Evolutionary conservation across 2,113 vertebrate genomes (phyloP).

Genomic region (Atractosteus spatula): DNA sequence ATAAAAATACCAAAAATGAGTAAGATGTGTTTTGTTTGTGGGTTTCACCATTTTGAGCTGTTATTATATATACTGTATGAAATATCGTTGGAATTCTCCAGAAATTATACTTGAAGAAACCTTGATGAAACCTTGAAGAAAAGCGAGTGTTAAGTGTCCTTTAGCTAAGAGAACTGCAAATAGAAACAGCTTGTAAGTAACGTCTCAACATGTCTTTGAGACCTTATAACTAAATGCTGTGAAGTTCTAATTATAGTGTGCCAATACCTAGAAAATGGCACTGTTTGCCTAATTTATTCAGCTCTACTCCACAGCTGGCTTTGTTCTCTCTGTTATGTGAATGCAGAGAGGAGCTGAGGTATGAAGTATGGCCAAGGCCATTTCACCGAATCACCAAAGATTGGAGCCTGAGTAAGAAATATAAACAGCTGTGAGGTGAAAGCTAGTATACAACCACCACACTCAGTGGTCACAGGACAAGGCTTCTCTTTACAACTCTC

Average conservation of each 20-base stretch:
- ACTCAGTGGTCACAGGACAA: not conserved
- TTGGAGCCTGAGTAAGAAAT: conserved; percentile 18
- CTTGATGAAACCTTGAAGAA: too few species aligned
- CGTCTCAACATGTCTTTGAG: too few species aligned
- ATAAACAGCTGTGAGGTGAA: conserved; percentile 5
- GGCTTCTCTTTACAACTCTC: not conserved
- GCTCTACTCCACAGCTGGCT: conserved; percentile 8
- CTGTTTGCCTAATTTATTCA: conserved; percentile 14
- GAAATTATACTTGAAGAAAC: too few species aligned
- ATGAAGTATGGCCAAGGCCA: not conserved
- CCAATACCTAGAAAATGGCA: not conserved
- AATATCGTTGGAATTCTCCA: too few species aligned
- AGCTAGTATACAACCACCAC: not conserved
- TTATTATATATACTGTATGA: too few species aligned
- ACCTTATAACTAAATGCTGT: not conserved
- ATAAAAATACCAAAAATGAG: too few species aligned
- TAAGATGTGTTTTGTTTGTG: too few species aligned
- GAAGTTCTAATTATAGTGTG: not conserved
- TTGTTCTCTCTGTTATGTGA: not conserved
- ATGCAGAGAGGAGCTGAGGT: not conserved
- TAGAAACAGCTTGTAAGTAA: too few species aligned
- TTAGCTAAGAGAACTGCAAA: too few species aligned
- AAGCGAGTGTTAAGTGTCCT: too few species aligned
- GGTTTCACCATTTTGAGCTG: too few species aligned
- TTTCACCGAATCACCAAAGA: not conserved